Evolutionary conservation across 2,888 invertebrate genomes (phyloP), one percentile per base, ranked within the genome.

Genomic region (Agrochola lota): DNA sequence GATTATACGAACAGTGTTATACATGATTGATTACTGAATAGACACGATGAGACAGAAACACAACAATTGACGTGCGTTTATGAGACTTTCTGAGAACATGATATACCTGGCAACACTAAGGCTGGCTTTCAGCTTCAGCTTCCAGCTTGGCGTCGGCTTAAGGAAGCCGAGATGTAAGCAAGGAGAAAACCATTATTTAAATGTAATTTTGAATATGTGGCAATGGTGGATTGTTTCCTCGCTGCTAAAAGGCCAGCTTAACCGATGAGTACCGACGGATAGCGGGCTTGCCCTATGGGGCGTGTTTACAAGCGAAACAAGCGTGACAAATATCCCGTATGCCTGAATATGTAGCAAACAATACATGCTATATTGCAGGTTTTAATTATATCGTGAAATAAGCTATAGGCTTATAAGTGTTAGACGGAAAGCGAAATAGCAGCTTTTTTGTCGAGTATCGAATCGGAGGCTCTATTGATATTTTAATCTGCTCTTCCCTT

Each of bases 371-470:
- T 40, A 68, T 49, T 68, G 49, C 26, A 62, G n/a, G 40, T 62
- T 67, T 26, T n/a, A 40, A 57, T 15, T 23, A n/a, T 4, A 20
- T 15, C 35, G 52, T 73, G 35, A 15, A 35, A 59, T 59, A 62
- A 40, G 9, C 40, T 55, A 30, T 7, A 20, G 60, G 69, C 23
- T 52, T 52, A 20, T 52, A 77, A 46, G 23, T 80, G 57, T 43
- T 79, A 78, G 71, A 78, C 35, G n/a, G 55, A 46, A 71, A 30
- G 46, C 20, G 2, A 57, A 57, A 57, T 49, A 5, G 30, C 6
- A 40, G 9, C 7, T 35, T 52, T 57, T 46, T 23, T 20, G 1
- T 17, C 20, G 15, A 63, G 8, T 46, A 40, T 7, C 8, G 9
- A 6, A 63, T 15, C n/a, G 12, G 30, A 35, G 52, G 23, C 2